Conservation (phyloP, 2,113 vertebrate species). For the Petroica traversi region DNA sequence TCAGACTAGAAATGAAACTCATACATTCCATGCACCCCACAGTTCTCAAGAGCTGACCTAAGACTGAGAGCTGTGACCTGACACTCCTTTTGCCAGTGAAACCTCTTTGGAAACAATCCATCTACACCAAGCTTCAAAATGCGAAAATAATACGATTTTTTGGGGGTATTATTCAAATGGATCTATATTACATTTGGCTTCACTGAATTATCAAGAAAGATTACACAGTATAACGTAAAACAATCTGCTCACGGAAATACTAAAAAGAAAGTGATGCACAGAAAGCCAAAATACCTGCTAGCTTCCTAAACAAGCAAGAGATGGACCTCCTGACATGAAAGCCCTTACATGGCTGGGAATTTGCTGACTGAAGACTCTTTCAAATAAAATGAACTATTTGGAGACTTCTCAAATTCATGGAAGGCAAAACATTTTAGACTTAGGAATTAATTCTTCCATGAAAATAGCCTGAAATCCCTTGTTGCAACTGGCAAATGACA, state of each 20-base stretch:
- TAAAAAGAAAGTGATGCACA: not conserved
- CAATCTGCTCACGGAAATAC: not conserved
- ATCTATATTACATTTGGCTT: not conserved
- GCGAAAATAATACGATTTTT: not conserved
- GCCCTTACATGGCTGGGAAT: not conserved
- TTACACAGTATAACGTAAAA: not conserved
- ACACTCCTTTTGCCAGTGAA: not conserved
- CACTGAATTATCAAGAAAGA: not conserved
- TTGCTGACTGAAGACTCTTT: not conserved
- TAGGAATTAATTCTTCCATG: not conserved
- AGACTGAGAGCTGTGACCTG: not conserved
- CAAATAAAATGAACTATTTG: not conserved
- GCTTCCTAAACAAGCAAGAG: not conserved
- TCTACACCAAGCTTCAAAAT: not conserved
- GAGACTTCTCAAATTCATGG: not conserved
- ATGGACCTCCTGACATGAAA: not conserved
- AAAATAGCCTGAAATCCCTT: not conserved
- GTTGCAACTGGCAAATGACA: not conserved
- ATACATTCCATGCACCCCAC: not conserved
- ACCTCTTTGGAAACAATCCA: not conserved
- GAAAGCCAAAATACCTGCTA: not conserved
- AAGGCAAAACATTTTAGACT: not conserved
- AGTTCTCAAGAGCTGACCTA: not conserved
- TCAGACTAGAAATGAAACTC: not conserved
- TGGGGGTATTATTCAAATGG: not conserved